Base-by-base conservation (phyloP, 2,797 vertebrate species). In the Mormyrops attenuatus region DNA sequence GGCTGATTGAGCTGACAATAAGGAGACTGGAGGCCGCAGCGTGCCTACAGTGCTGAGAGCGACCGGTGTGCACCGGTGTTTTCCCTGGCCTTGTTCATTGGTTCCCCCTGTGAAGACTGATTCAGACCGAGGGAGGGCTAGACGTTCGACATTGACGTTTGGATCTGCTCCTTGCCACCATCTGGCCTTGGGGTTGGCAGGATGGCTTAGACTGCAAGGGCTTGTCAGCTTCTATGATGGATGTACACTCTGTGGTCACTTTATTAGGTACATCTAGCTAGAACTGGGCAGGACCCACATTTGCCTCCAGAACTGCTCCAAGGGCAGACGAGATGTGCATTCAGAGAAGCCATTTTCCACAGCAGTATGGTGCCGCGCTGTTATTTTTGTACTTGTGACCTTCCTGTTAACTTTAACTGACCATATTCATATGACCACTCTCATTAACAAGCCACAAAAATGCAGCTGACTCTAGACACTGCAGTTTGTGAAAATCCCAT, bases 1-100 rank as follows among this genome's bases (percentile, higher is more conserved):
- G 38, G 57, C 38, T 63, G 87, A 88, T 88, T 66, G 57, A 88
- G 55, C 55, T 88, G 87, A 49, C 38, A 88, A 88, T n/a, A 88
- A 88, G 57, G 60, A 17, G 5, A 7, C 3, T 17, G 13, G 82
- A 17, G 53, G 22, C 53, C 11, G 15, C 13, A 1, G 73, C 73
- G 0, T 44, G 73, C 15, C 5, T 8, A 2, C 73, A 44, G 73
- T 2, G 73, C 38, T 5, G 11, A 26, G 82, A 26, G 82, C 0
- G 20, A 50, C 1, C 47, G n/a, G 8, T 0, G 20, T 26, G 3
- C n/a, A 50, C 41, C 3, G n/a, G 82, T n/a, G 1, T 49, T 8
- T 44, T 2, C 38, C 77, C 77, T 47, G 77, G 17, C 20, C 38
- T 47, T 22, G 17, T 49, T 22, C 38, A 9, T 3, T 47, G 38